A percentile compares a stretch with the other conserved stretches of the same genome.
Evolutionary conservation across 1,140 invertebrate genomes (phyloP).

Genomic region (Diorhabda carinulata): DNA sequence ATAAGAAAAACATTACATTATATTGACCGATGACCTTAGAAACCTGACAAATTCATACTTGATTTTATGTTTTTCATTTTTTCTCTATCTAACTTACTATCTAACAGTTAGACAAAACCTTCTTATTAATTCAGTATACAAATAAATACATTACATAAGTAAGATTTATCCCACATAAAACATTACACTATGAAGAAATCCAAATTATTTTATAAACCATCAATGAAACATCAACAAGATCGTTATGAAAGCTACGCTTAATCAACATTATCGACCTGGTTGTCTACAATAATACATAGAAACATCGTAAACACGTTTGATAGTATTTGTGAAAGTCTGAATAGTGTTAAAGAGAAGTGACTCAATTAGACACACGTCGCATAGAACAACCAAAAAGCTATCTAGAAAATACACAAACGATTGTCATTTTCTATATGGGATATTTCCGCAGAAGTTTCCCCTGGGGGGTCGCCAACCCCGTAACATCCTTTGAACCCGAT

Average conservation of each 20-base stretch:
- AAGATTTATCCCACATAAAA: too few relatives aligned
- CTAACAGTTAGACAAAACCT: not conserved
- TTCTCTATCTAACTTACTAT: not conserved
- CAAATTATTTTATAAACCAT: too few relatives aligned
- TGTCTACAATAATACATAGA: too few relatives aligned
- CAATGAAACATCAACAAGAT: too few relatives aligned
- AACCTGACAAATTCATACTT: too few relatives aligned
- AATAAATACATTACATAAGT: not conserved
- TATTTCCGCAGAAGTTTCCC: not conserved
- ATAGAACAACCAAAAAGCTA: not conserved
- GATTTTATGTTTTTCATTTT: too few relatives aligned
- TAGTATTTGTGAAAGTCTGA: not conserved
- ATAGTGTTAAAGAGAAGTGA: not conserved
- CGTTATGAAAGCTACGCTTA: too few relatives aligned
- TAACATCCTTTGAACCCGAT: constrained; percentile 1
- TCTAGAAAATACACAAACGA: constrained; percentile 2
- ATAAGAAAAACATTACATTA: too few relatives aligned
- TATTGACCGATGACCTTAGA: too few relatives aligned
- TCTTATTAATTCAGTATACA: constrained; percentile 3
- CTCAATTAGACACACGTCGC: not conserved
- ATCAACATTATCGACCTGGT: too few relatives aligned
- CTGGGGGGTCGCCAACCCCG: not conserved
- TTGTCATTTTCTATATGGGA: not conserved
- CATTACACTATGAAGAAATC: too few relatives aligned
- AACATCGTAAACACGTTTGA: too few relatives aligned